phyloP scores from a whole-genome alignment of 2,113 vertebrate genomes.

The Oncorhynchus tshawytscha region DNA sequence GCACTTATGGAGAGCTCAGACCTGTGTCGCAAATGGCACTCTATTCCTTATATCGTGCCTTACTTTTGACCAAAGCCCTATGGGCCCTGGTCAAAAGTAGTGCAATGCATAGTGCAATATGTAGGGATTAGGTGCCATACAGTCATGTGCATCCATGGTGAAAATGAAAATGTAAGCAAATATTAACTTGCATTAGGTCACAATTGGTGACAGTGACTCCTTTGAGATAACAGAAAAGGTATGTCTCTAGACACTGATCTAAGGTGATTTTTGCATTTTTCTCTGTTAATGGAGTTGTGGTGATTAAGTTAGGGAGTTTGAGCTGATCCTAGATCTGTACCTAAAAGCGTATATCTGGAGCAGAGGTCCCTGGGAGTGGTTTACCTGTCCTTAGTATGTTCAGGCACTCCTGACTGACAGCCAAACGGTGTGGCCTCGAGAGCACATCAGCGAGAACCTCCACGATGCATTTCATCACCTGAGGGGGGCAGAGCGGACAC shows the following conservation, averaged over 20 bases:
- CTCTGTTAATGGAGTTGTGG: too few species aligned
- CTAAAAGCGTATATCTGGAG: background rate
- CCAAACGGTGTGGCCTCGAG: conserved; percentile 81
- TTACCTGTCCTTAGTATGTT: conserved; percentile 85
- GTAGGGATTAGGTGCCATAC: too few species aligned
- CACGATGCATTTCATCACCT: conserved; percentile 95
- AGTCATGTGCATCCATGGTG: conserved; percentile 7
- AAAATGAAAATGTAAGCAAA: conserved; percentile 18
- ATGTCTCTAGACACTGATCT: too few species aligned
- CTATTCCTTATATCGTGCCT: conserved; percentile 32
- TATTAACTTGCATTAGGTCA: conserved; percentile 12
- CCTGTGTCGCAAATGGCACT: conserved; percentile 14
- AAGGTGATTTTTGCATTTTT: too few species aligned
- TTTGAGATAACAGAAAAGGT: too few species aligned
- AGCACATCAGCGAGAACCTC: conserved; percentile 89
- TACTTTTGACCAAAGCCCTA: too few species aligned
- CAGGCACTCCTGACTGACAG: conserved; percentile 86
- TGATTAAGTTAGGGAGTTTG: too few species aligned
- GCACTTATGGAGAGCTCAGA: conserved; percentile 30
- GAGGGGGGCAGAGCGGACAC: conserved; percentile 3
- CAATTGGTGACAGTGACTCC: conserved; percentile 4
- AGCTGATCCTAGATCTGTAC: too few species aligned
- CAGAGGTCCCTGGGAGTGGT: background rate
- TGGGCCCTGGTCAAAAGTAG: too few species aligned
- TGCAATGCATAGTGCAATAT: too few species aligned